phyloP scores from a whole-genome alignment of 92 coral and sea anemone species.

The Parazoanthus swiftii region DNA sequence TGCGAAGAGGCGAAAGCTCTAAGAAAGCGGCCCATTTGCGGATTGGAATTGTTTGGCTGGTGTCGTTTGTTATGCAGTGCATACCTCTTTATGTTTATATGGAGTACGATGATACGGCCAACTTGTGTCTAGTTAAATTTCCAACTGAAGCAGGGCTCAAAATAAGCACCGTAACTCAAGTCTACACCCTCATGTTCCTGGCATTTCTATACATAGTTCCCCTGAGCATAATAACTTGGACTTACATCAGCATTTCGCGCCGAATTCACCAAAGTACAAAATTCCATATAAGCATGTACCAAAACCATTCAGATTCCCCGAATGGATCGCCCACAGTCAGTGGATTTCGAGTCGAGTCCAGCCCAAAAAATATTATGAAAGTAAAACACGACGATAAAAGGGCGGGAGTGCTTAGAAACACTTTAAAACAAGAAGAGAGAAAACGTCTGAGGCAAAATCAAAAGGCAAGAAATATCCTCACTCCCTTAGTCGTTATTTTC shows the following conservation, averaged over 20 bases:
- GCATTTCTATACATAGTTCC: constrained; percentile 31
- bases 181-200: constrained; percentile 14
- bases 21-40: not conserved
- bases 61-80: constrained; percentile 8
- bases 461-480: constrained; percentile 31
- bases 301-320: not conserved
- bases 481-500: constrained; percentile 8
- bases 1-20: constrained; percentile 7
- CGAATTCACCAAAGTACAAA: constrained; percentile 25
- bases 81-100: constrained; percentile 15
- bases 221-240: constrained; percentile 14
- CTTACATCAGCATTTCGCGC: constrained; percentile 19
- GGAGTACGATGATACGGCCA: constrained; percentile 1
- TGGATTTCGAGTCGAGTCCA: not conserved
- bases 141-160: not conserved
- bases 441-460: constrained; percentile 28
- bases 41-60: constrained; percentile 14
- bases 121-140: not conserved
- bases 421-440: constrained; percentile 4
- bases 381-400: not conserved
- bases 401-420: not conserved
- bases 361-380: too few species aligned
- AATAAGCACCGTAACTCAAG: constrained; percentile 7
- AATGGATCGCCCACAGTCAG: not conserved
- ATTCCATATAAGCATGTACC: constrained; percentile 14